phyloP scores from a whole-genome alignment of 2,888 invertebrate species.

The Trypoxylon attenuatum region DNA sequence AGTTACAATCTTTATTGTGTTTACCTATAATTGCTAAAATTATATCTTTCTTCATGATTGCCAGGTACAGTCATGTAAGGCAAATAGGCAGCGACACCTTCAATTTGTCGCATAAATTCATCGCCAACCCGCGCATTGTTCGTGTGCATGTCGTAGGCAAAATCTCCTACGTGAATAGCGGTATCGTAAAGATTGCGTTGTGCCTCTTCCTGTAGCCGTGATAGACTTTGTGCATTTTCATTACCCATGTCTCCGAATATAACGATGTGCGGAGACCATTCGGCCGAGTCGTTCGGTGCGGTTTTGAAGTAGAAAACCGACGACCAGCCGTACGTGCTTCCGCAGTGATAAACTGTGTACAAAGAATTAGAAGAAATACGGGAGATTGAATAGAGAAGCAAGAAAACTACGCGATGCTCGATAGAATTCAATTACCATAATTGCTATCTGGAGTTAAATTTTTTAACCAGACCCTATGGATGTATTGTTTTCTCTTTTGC shows the following conservation, averaged over 20 bases:
- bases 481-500: conserved; percentile 81
- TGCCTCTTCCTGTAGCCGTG: conserved; percentile 88
- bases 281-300: conserved; percentile 78
- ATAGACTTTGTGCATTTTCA: conserved; percentile 90
- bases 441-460: conserved; percentile 79
- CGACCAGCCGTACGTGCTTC: conserved; percentile 89
- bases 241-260: conserved; percentile 97
- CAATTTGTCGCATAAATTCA: conserved; percentile 93
- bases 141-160: conserved; percentile 94
- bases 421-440: conserved; percentile 78
- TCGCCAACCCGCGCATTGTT: conserved; percentile 90
- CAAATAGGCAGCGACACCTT: conserved; percentile 90
- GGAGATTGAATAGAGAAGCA: too few relatives aligned
- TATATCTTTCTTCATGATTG: conserved; percentile 92
- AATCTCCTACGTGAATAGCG: conserved; percentile 94
- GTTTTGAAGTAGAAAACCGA: conserved; percentile 86
- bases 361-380: neutral
- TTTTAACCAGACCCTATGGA: conserved; percentile 83
- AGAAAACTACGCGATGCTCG: neutral
- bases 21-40: conserved; percentile 92
- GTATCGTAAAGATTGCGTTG: conserved; percentile 88
- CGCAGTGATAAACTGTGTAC: conserved; percentile 85
- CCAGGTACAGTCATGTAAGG: conserved; percentile 97
- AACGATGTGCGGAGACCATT: conserved; percentile 88
- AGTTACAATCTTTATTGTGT: neutral